These are phyloP conservation scores for Brachionus asplanchnoidis DNA, from an alignment of 1,140 invertebrate genomes.

Conservation along the genomic window DNA sequence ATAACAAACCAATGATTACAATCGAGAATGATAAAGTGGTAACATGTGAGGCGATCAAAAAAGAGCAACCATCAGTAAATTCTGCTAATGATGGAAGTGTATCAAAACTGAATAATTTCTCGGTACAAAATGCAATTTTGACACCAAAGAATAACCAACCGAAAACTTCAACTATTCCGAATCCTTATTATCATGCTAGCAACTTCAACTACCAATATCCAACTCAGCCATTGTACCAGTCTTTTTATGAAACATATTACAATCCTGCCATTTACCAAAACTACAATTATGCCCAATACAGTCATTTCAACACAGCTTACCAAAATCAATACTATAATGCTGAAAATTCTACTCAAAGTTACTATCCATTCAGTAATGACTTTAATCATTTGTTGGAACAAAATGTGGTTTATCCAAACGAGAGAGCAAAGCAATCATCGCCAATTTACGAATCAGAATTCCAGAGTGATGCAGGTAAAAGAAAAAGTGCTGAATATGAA, in stretches of 20 bases:
- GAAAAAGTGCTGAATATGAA: neutral
- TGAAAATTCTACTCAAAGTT: neutral
- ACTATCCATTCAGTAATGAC: neutral
- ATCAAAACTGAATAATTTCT: neutral
- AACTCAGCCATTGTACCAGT: neutral
- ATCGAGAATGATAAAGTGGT: constrained; percentile 17
- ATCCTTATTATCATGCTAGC: neutral
- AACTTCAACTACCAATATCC: neutral
- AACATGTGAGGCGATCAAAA: neutral
- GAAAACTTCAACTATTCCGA: neutral
- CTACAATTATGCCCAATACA: neutral
- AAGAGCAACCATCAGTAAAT: neutral
- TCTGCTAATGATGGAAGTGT: neutral
- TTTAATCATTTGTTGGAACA: neutral
- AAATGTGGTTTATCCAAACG: neutral
- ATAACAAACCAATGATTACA: constrained; percentile 32
- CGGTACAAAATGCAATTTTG: neutral
- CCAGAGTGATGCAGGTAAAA: neutral
- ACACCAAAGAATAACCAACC: neutral
- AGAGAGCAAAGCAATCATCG: constrained; percentile 11
- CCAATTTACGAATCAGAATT: neutral
- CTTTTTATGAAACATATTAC: neutral
- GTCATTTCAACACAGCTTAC: neutral
- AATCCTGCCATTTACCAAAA: neutral
- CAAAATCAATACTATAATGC: neutral